Evolutionary conservation across 2,797 vertebrate genomes (phyloP), one percentile per base, ranked within the genome.

Genomic region (Melopsittacus undulatus): DNA sequence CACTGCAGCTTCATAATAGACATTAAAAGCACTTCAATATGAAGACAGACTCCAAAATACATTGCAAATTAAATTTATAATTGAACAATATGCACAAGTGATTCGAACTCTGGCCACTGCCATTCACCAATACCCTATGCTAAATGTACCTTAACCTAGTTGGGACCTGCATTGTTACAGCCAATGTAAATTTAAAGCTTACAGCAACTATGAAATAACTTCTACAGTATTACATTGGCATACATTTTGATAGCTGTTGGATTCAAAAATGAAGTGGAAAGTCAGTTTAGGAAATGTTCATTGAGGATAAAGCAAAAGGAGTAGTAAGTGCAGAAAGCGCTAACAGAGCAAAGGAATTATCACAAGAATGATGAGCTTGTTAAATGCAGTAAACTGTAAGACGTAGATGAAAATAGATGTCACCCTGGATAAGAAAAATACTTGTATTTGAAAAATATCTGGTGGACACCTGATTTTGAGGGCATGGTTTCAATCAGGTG

Each of bases 261-360:
- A 94, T 51, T 93, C 80, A 95, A 97, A 94, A 49, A 45, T 20
- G 18, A 87, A 97, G 73, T 45, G 38, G 46, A 83, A 82, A 73
- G 52, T 88, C 84, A 80, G 83, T 80, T 95, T 87, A 92, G 57
- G 79, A 94, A 87, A 77, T 9, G 36, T 38, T 83, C 26, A 66
- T 0, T 45, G 30, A 92, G 5, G 51, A 76, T 32, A 92, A 96
- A 96, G 67, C n/a, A 80, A 70, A 48, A 96, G 46, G 32, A 94
- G 86, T 24, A 84, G 52, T 91, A 93, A 90, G 29, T 21, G 42
- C 78, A 94, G 63, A 83, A 89, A 86, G 95, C 67, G 92, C 94
- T 92, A 93, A 97, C 45, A 77, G 74, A 63, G 77, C 21, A 67
- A 83, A 76, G 18, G 12, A 54, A 68, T 11, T 29, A 45, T 36